Conservation (phyloP, 2,888 invertebrate genomes). For the Noctua janthina region DNA sequence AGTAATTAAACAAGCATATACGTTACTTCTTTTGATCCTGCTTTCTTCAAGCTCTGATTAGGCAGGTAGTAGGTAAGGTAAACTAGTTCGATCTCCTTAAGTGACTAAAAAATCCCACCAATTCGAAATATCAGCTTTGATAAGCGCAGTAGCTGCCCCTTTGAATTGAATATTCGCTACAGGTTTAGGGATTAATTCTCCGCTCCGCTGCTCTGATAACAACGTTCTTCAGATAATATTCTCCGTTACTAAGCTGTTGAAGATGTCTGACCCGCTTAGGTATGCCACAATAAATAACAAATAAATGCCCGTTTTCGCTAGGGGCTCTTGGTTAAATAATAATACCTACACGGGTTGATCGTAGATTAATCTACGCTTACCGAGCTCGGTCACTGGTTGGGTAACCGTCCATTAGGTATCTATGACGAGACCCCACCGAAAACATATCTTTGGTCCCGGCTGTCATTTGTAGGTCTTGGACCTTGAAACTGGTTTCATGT, state of each 20-base stretch:
- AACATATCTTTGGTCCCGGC: not conserved
- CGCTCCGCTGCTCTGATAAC: not conserved
- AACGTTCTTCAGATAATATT: not conserved
- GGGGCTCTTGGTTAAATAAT: not conserved
- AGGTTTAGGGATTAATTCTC: slow-evolving; percentile 5
- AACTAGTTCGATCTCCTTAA: not conserved
- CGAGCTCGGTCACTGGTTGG: not conserved
- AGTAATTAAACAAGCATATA: not conserved
- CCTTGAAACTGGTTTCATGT: not conserved
- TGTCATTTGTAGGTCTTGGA: not conserved
- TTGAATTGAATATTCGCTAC: slow-evolving; percentile 28
- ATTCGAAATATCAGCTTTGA: not conserved
- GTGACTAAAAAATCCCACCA: not conserved
- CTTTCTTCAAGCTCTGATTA: not conserved
- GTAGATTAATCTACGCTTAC: not conserved
- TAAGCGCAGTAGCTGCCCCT: not conserved
- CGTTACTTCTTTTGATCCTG: not conserved
- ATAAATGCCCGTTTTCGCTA: not conserved
- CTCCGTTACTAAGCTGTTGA: slow-evolving; percentile 12
- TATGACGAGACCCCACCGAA: not conserved
- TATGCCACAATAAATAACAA: not conserved
- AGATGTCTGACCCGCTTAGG: not conserved
- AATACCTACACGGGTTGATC: not conserved
- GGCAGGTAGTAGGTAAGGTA: not conserved
- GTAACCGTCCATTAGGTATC: not conserved